These are phyloP conservation scores for Gavialis gangeticus DNA, from an alignment of 2,113 vertebrate species.

Conservation along the genomic window DNA sequence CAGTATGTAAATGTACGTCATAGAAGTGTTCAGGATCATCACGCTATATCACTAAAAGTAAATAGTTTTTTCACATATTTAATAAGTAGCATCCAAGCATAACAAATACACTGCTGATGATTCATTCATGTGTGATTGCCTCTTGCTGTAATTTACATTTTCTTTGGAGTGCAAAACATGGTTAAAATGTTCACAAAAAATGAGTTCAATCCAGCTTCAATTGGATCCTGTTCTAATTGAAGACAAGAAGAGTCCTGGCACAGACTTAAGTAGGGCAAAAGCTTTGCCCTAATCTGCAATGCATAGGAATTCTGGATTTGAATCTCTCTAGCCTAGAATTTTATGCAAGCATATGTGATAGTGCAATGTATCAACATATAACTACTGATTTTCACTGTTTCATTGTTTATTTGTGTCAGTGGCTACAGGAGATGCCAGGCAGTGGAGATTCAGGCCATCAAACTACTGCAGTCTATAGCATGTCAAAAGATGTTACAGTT, in stretches of 20 bases:
- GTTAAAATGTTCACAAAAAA: not conserved
- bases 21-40: not conserved
- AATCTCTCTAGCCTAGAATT: not conserved
- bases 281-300: not conserved
- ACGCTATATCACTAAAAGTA: not conserved
- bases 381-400: no score
- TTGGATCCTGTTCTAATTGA: not conserved
- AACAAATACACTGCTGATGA: not conserved
- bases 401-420: not conserved
- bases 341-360: not conserved
- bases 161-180: not conserved
- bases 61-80: not conserved
- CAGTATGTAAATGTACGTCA: not conserved
- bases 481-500: not conserved
- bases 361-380: not conserved
- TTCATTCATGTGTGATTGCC: not conserved
- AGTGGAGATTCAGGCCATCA: not conserved
- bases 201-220: not conserved
- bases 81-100: not conserved
- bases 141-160: conserved; percentile 1
- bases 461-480: not conserved
- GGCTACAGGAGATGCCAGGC: not conserved
- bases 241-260: not conserved
- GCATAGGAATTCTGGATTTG: not conserved
- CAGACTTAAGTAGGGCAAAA: not conserved